Evolutionary conservation across 2,113 vertebrate species (phyloP).

Genomic region (Sus scrofa): DNA sequence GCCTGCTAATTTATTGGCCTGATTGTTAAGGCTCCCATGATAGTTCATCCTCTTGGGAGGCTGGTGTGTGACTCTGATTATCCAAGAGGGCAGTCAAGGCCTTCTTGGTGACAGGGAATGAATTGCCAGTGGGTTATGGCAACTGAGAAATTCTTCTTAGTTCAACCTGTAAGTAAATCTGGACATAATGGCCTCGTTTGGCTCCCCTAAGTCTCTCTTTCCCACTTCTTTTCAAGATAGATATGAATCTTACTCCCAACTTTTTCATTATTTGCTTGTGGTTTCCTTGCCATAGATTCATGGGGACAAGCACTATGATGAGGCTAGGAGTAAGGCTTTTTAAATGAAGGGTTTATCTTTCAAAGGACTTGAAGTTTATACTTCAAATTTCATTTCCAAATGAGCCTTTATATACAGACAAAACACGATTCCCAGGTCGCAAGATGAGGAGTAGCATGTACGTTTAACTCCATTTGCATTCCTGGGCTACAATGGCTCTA

Average conservation of each 20-base stretch:
- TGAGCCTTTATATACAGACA: background rate
- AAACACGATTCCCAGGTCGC: background rate
- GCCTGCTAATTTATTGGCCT: background rate
- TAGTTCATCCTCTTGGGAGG: background rate
- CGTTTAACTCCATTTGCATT: conserved; percentile 1
- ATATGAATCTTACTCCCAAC: background rate
- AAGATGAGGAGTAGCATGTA: background rate
- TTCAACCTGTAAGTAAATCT: background rate
- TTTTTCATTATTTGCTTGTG: background rate
- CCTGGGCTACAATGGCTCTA: background rate
- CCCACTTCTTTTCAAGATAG: background rate
- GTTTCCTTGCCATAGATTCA: background rate
- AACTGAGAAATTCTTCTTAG: conserved; percentile 30
- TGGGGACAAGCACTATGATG: background rate
- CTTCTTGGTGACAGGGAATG: background rate
- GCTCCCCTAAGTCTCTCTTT: background rate
- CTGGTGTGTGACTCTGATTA: background rate
- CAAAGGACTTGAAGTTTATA: conserved; percentile 44
- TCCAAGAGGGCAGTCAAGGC: background rate
- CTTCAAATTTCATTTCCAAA: conserved; percentile 55
- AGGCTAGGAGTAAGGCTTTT: background rate
- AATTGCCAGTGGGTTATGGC: background rate
- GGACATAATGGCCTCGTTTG: background rate
- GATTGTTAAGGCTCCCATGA: background rate
- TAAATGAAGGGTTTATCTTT: conserved; percentile 15